These are phyloP conservation scores for Ceratina japonica DNA, from an alignment of 1,140 invertebrate genomes.

Conservation along the genomic window DNA sequence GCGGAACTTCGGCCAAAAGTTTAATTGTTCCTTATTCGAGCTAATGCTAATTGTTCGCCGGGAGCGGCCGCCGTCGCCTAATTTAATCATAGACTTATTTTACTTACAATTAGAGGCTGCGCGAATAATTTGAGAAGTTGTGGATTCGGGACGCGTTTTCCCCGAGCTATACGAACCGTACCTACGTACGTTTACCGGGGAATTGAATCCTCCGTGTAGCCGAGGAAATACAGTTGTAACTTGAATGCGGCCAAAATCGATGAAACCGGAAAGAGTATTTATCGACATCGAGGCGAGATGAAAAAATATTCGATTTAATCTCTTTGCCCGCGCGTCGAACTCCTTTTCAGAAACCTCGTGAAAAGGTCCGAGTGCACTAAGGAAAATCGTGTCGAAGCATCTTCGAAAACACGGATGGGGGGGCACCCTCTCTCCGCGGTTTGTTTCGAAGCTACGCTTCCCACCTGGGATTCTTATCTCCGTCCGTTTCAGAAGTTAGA, in stretches of 20 bases:
- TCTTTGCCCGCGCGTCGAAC: not conserved
- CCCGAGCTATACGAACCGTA: not conserved
- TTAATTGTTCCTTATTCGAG: not conserved
- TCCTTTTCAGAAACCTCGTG: not conserved
- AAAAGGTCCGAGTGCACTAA: not conserved
- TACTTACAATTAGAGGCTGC: not conserved
- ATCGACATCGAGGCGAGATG: not conserved
- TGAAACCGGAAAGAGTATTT: not conserved
- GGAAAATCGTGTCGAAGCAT: constrained; percentile 6
- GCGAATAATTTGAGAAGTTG: no score
- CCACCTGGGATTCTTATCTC: not conserved
- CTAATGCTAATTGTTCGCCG: not conserved
- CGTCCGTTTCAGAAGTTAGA: not conserved
- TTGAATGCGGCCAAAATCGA: not conserved
- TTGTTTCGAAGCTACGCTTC: constrained; percentile 11
- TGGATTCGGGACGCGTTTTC: not conserved
- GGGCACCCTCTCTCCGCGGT: not conserved
- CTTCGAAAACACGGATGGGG: not conserved
- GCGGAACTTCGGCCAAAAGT: not conserved
- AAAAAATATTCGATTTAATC: constrained; percentile 4
- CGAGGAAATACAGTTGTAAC: not conserved
- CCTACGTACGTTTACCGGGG: not conserved
- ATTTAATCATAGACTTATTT: not conserved
- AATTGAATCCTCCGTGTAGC: not conserved
- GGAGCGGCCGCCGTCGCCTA: not conserved